A percentile compares a stretch with the other conserved stretches of the same genome.
These are phyloP conservation scores for Heliconius erato DNA, from an alignment of 2,888 invertebrate species.

Conservation along the genomic window DNA sequence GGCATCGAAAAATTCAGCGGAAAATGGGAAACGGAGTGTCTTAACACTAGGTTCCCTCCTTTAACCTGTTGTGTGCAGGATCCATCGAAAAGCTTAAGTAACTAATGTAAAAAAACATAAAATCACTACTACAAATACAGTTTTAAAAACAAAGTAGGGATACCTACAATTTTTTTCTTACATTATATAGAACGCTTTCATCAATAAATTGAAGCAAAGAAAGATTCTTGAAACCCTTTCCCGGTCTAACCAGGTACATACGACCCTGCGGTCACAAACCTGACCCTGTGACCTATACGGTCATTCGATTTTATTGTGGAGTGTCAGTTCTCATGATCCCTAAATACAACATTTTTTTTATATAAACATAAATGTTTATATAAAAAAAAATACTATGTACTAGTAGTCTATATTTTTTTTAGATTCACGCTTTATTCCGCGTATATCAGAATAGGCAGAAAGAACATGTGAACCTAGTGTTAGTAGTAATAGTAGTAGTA, in stretches of 20 bases:
- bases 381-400: background rate
- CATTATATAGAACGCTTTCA: background rate
- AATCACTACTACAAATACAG: background rate
- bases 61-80: too few species aligned
- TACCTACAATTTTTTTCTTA: background rate
- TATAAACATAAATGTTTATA: background rate
- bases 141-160: background rate
- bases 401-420: background rate
- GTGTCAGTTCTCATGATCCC: slow-evolving; percentile 55
- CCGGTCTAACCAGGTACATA: slow-evolving; percentile 34
- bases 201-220: slow-evolving; percentile 4
- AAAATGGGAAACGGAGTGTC: too few species aligned
- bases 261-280: slow-evolving; percentile 45
- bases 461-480: too few species aligned
- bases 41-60: too few species aligned
- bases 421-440: background rate
- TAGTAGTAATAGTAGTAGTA: too few species aligned
- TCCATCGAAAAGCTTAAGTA: background rate
- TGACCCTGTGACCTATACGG: slow-evolving; percentile 49
- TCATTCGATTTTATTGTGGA: slow-evolving; percentile 36
- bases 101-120: background rate
- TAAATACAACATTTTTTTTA: background rate
- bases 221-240: slow-evolving; percentile 42
- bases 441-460: too few species aligned
- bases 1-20: too few species aligned